phyloP scores from a whole-genome alignment of 2,113 vertebrate genomes.

The Platichthys flesus region DNA sequence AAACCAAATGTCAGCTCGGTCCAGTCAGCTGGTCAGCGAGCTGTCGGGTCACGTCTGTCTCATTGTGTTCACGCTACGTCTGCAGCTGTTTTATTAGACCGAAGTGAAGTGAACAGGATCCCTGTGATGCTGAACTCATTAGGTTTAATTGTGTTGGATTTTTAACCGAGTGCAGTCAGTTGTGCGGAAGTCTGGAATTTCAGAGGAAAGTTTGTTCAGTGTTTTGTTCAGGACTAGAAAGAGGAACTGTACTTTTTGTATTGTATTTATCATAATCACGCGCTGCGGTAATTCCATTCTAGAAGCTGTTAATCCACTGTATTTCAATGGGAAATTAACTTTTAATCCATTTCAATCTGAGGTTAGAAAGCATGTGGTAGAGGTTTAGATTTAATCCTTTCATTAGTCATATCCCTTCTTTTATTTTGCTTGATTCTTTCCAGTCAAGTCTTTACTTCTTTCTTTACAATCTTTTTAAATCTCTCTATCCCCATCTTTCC shows the following conservation, averaged over 20 bases:
- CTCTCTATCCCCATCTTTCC: too few relatives aligned
- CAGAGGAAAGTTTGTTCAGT: neutral
- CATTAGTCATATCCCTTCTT: neutral
- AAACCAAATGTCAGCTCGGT: neutral
- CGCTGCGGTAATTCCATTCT: neutral
- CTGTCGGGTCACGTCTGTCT: slow-evolving; percentile 31
- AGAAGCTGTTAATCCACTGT: neutral
- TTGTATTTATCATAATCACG: neutral
- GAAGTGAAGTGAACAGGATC: slow-evolving; percentile 25
- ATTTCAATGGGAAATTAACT: neutral
- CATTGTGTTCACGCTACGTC: neutral
- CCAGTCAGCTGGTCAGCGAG: slow-evolving; percentile 8
- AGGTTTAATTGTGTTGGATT: slow-evolving; percentile 48
- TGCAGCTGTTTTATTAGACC: slow-evolving; percentile 25
- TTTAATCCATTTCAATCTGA: neutral
- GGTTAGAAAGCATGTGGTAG: neutral
- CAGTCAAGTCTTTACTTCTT: neutral
- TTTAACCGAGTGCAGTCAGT: slow-evolving; percentile 34
- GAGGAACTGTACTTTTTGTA: neutral
- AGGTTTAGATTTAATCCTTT: neutral
- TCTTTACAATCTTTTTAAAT: neutral
- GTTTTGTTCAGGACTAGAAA: neutral
- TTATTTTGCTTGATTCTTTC: neutral
- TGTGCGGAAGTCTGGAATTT: slow-evolving; percentile 45
- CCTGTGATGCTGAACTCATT: slow-evolving; percentile 51